These are phyloP conservation scores for Pristionchus mayeri DNA, from an alignment of 2,888 invertebrate species.

Conservation along the genomic window DNA sequence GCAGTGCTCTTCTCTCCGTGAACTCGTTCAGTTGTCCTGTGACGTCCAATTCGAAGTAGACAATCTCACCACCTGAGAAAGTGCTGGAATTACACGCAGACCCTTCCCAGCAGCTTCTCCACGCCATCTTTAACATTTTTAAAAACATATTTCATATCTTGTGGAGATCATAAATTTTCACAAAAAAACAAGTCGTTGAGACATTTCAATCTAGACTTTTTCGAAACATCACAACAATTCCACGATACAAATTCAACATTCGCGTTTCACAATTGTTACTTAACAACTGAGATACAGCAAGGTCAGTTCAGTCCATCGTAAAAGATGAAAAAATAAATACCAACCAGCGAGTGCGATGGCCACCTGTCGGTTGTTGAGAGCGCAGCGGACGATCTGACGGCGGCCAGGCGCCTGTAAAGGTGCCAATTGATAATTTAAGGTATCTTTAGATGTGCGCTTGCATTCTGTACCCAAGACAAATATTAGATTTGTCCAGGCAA, in stretches of 20 bases:
- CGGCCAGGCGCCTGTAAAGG: constrained; percentile 88
- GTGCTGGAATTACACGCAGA: too few species aligned
- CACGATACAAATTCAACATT: too few species aligned
- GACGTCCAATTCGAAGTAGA: constrained; percentile 99
- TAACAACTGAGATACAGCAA: background rate
- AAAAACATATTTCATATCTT: too few species aligned
- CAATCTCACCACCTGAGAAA: constrained; percentile 83
- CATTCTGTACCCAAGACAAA: too few species aligned
- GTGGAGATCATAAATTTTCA: too few species aligned
- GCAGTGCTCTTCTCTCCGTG: constrained; percentile 95
- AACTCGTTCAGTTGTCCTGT: constrained; percentile 98
- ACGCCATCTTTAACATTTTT: too few species aligned
- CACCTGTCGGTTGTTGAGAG: constrained; percentile 97
- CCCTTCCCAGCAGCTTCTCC: too few species aligned
- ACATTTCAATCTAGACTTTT: too few species aligned
- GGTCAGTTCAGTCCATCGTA: background rate
- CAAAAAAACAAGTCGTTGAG: too few species aligned
- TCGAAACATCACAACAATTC: too few species aligned
- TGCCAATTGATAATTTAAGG: background rate
- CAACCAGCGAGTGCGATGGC: constrained; percentile 95
- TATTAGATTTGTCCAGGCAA: too few species aligned
- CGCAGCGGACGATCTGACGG: constrained; percentile 95
- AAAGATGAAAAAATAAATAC: constrained; percentile 78
- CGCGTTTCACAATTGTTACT: background rate
- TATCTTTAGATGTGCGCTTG: too few species aligned